Evolutionary conservation across 2,113 vertebrate genomes (phyloP).

Genomic region (Tauraco erythrolophus): DNA sequence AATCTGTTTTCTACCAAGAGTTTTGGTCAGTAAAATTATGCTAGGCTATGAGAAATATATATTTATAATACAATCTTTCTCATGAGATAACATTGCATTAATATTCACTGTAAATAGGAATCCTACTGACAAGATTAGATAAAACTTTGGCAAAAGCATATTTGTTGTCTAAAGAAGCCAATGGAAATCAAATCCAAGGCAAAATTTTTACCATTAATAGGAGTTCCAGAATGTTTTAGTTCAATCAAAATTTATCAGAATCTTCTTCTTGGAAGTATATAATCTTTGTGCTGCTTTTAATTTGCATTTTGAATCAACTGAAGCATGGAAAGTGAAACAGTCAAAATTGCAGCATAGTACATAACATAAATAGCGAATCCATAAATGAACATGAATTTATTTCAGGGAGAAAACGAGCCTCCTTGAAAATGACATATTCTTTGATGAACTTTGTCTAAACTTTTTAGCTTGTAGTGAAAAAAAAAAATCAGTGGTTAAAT

Average conservation of each 20-base stretch:
- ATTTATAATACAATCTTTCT: conserved; percentile 5
- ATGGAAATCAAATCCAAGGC: neutral
- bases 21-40: neutral
- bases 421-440: neutral
- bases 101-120: conserved; percentile 11
- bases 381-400: neutral
- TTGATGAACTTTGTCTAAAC: neutral
- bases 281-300: neutral
- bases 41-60: neutral
- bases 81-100: neutral
- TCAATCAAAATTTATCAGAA: neutral
- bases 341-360: neutral
- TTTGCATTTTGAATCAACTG: neutral
- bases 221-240: neutral
- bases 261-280: neutral
- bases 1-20: neutral
- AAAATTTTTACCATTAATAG: neutral
- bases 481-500: neutral
- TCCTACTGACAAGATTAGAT: neutral
- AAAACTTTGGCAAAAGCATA: neutral
- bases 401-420: neutral
- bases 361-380: neutral
- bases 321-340: neutral
- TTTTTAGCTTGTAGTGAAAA: neutral
- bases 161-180: neutral